These are phyloP conservation scores for Orthosia gothica DNA, from an alignment of 2,888 invertebrate genomes.

Conservation along the genomic window DNA sequence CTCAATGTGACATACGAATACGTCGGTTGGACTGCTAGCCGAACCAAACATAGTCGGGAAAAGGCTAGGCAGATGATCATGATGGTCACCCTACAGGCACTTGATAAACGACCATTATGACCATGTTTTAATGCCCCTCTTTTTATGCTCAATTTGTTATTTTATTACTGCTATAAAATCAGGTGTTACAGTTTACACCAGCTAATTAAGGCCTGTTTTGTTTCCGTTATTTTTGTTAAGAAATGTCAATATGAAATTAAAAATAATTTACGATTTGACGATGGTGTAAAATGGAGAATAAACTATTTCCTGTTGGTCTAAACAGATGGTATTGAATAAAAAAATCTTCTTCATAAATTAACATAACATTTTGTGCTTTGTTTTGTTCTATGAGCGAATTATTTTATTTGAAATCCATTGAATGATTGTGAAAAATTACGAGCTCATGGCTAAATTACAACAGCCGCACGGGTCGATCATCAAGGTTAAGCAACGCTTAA, in stretches of 20 bases:
- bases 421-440: background rate
- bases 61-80: too few relatives aligned
- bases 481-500: too few relatives aligned
- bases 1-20: too few relatives aligned
- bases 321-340: background rate
- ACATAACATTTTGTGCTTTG: too few relatives aligned
- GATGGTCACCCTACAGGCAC: slow-evolving; percentile 53
- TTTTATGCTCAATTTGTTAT: slow-evolving; percentile 80
- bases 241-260: slow-evolving; percentile 36
- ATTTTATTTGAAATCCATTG: background rate
- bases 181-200: slow-evolving; percentile 79
- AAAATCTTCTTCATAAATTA: background rate
- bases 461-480: too few relatives aligned
- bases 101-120: slow-evolving; percentile 73
- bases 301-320: slow-evolving; percentile 13
- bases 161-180: slow-evolving; percentile 80
- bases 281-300: slow-evolving; percentile 11
- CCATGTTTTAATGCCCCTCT: slow-evolving; percentile 59
- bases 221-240: slow-evolving; percentile 51
- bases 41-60: background rate
- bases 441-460: too few relatives aligned
- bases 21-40: too few relatives aligned
- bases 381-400: too few relatives aligned
- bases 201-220: slow-evolving; percentile 52
- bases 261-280: slow-evolving; percentile 44